A percentile compares a stretch with the other conserved stretches of the same genome.
These are phyloP conservation scores for Drosophila biarmipes DNA, from an alignment of 1,140 invertebrate genomes.

Conservation along the genomic window DNA sequence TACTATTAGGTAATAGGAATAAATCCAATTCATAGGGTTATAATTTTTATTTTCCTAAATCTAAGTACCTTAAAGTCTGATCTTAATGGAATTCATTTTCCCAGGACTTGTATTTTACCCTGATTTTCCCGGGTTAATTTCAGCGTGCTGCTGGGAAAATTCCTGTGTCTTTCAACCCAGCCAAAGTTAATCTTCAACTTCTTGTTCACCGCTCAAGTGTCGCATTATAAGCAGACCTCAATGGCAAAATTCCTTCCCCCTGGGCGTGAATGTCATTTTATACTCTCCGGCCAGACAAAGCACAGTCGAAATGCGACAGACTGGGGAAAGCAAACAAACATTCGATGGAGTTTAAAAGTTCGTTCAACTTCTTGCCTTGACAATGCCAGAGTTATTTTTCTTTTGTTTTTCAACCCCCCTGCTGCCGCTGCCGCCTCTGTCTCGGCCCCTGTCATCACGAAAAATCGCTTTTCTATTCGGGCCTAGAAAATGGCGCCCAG, in stretches of 20 bases:
- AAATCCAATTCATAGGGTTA: too few species aligned
- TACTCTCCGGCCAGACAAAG: constrained; percentile 27
- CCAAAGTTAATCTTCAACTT: constrained; percentile 20
- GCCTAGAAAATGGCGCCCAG: constrained; percentile 46
- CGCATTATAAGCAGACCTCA: constrained; percentile 26
- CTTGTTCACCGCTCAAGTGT: constrained; percentile 27
- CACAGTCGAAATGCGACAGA: constrained; percentile 38
- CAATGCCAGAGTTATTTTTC: constrained; percentile 30
- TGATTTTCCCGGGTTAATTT: neutral
- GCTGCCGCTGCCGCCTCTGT: too few species aligned
- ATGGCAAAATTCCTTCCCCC: neutral
- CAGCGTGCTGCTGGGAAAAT: neutral
- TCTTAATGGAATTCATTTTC: neutral
- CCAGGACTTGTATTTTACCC: neutral
- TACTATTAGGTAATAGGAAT: too few species aligned
- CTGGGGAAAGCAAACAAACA: constrained; percentile 45
- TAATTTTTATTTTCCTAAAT: neutral
- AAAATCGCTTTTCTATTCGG: constrained; percentile 32
- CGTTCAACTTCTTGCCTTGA: constrained; percentile 50
- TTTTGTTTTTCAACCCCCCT: constrained; percentile 18
- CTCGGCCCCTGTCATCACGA: neutral
- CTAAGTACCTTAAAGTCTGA: too few species aligned
- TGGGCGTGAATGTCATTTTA: constrained; percentile 19
- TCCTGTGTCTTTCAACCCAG: neutral
- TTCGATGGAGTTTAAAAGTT: constrained; percentile 50